A percentile compares a stretch with the other conserved stretches of the same genome.
phyloP scores from a whole-genome alignment of 2,888 invertebrate genomes.

The Perdita meconis region DNA sequence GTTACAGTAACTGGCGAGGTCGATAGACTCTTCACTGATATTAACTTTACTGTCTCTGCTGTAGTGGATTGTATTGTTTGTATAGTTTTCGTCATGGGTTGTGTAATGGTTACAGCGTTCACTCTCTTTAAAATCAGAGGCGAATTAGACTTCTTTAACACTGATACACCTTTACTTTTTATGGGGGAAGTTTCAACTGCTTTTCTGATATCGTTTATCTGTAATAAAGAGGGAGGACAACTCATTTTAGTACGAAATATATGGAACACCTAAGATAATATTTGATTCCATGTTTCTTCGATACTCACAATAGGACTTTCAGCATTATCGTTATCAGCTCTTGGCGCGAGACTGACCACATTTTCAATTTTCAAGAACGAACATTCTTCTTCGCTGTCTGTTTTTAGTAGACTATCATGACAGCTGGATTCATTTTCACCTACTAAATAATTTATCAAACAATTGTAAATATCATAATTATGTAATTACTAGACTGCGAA shows the following conservation, averaged over 20 bases:
- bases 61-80: constrained; percentile 21
- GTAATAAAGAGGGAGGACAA: constrained; percentile 28
- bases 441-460: constrained; percentile 19
- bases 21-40: constrained; percentile 76
- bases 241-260: too few relatives aligned
- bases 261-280: constrained; percentile 6
- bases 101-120: constrained; percentile 20
- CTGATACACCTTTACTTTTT: constrained; percentile 71
- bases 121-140: constrained; percentile 77
- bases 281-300: not conserved
- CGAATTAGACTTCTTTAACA: constrained; percentile 75
- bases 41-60: constrained; percentile 70
- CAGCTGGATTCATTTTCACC: constrained; percentile 36
- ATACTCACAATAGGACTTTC: constrained; percentile 71
- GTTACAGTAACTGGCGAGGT: constrained; percentile 26
- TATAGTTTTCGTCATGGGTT: constrained; percentile 15
- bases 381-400: constrained; percentile 72
- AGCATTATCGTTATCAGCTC: constrained; percentile 53
- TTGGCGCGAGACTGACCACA: constrained; percentile 85
- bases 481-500: too few relatives aligned
- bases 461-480: not conserved
- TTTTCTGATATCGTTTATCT: constrained; percentile 78
- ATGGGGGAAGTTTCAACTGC: constrained; percentile 74
- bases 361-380: constrained; percentile 85
- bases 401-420: constrained; percentile 26